A percentile compares a stretch with the other conserved stretches of the same genome.
Conservation (phyloP, 2,888 invertebrate genomes). For the Eupeodes luniger region DNA sequence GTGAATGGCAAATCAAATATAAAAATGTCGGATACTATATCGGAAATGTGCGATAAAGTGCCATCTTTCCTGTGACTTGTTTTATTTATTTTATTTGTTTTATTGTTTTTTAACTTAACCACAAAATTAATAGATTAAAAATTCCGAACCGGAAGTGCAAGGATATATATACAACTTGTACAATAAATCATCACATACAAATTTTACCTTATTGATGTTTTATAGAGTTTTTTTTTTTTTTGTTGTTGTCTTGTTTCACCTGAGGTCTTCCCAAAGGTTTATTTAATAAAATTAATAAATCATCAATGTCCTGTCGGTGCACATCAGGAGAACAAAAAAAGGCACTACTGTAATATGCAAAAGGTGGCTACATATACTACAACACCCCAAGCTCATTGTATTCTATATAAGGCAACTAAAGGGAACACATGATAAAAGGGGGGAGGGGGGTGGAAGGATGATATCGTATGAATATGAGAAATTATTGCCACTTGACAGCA, state of each 20-base stretch:
- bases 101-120: background rate
- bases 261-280: slow-evolving; percentile 45
- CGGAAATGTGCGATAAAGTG: slow-evolving; percentile 26
- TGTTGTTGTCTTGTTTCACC: background rate
- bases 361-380: too few relatives aligned
- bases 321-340: background rate
- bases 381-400: background rate
- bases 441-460: background rate
- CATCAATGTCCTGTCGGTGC: slow-evolving; percentile 47
- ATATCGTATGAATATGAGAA: slow-evolving; percentile 68
- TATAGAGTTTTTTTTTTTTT: too few relatives aligned
- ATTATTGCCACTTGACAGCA: slow-evolving; percentile 57
- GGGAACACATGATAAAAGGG: background rate
- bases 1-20: slow-evolving; percentile 4
- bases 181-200: slow-evolving; percentile 4
- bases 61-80: slow-evolving; percentile 5
- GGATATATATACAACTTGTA: background rate
- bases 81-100: background rate
- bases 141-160: slow-evolving; percentile 13
- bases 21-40: background rate
- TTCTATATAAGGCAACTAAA: background rate
- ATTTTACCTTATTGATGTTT: slow-evolving; percentile 7
- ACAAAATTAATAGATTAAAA: slow-evolving; percentile 14
- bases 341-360: slow-evolving; percentile 33
- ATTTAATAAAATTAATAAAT: slow-evolving; percentile 71